A percentile compares a stretch with the other conserved stretches of the same genome.
phyloP scores from a whole-genome alignment of 2,888 invertebrate genomes.

The Diarsia mendica region DNA sequence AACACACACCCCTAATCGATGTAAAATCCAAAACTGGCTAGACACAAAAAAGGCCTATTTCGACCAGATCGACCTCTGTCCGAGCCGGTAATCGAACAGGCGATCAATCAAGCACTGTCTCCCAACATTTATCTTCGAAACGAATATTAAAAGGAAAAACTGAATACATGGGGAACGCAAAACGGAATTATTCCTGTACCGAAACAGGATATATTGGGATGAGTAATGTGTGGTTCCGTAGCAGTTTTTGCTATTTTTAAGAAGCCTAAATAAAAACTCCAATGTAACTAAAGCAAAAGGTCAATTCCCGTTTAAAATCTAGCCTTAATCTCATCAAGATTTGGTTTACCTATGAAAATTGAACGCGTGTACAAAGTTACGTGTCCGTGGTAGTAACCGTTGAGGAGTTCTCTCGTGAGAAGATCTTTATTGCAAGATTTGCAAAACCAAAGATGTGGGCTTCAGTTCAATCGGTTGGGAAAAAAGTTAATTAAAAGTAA shows the following conservation, averaged over 20 bases:
- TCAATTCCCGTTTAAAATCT: not conserved
- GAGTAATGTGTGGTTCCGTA: slow-evolving; percentile 42
- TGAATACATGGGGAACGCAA: slow-evolving; percentile 70
- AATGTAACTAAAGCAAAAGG: no score
- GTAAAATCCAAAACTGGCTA: slow-evolving; percentile 59
- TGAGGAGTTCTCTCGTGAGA: no score
- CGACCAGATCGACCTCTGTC: slow-evolving; percentile 63
- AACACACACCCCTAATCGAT: slow-evolving; percentile 44
- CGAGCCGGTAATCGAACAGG: slow-evolving; percentile 76
- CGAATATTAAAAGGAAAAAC: slow-evolving; percentile 86
- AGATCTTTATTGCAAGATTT: not conserved
- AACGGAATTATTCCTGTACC: slow-evolving; percentile 80
- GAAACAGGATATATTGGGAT: slow-evolving; percentile 29
- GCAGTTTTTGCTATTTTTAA: not conserved
- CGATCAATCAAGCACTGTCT: slow-evolving; percentile 86
- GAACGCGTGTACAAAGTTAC: not conserved
- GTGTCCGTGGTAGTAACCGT: no score
- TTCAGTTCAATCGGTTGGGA: not conserved
- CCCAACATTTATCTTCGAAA: slow-evolving; percentile 84
- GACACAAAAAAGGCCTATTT: slow-evolving; percentile 57
- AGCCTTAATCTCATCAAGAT: not conserved
- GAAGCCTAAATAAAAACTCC: no score
- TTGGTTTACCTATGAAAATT: not conserved
- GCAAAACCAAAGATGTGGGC: not conserved
- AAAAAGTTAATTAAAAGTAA: no score